These are phyloP conservation scores for Harpagoxenus sublaevis DNA, from an alignment of 2,888 invertebrate species.

Conservation along the genomic window DNA sequence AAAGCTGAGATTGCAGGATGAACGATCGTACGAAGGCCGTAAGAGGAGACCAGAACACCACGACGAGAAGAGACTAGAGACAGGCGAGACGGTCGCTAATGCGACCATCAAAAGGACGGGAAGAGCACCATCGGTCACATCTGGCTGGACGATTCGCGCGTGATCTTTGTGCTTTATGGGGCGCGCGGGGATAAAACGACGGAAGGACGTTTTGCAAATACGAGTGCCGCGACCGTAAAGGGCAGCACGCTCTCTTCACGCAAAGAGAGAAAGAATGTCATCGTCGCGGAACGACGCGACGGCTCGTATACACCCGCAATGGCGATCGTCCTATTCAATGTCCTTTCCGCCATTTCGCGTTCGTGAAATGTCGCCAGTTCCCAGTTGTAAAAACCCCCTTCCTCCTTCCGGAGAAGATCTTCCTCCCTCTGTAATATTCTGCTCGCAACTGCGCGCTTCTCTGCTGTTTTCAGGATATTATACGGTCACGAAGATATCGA, in stretches of 20 bases:
- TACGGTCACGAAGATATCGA: not conserved
- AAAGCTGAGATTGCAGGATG: constrained; percentile 10
- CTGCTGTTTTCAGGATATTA: constrained; percentile 8
- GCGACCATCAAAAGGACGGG: constrained; percentile 35
- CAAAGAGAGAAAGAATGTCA: constrained; percentile 46
- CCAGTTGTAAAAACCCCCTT: constrained; percentile 30
- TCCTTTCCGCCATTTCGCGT: constrained; percentile 56
- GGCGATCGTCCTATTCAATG: constrained; percentile 58
- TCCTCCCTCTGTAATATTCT: constrained; percentile 29
- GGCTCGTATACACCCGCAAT: constrained; percentile 52
- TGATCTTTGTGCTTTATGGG: constrained; percentile 62
- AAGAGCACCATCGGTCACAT: constrained; percentile 30
- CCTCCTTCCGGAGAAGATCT: not conserved
- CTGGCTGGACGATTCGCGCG: constrained; percentile 52
- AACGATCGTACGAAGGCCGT: constrained; percentile 3
- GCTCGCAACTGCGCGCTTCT: not conserved
- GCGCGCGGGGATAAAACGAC: constrained; percentile 55
- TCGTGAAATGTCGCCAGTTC: constrained; percentile 31
- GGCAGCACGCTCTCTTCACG: constrained; percentile 41
- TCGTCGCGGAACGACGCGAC: constrained; percentile 41
- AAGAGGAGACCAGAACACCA: not conserved
- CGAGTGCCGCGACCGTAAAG: constrained; percentile 57
- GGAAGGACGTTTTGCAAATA: constrained; percentile 61
- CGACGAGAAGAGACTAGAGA: not conserved
- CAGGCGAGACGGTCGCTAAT: constrained; percentile 37